A percentile compares a stretch with the other conserved stretches of the same genome.
Evolutionary conservation across 1,140 invertebrate genomes (phyloP).

Genomic region (Nixonia krombeini): DNA sequence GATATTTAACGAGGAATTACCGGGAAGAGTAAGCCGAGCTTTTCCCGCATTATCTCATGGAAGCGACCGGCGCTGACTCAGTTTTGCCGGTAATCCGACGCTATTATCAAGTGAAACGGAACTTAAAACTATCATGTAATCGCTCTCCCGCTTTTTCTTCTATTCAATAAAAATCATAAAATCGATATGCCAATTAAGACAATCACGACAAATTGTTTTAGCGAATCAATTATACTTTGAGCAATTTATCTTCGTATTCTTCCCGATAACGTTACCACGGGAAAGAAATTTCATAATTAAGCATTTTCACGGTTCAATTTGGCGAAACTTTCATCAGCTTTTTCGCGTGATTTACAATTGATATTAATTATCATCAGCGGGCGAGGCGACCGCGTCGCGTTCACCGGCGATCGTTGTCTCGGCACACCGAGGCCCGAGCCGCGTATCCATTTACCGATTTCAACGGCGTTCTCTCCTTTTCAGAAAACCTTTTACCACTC

Average conservation of each 20-base stretch:
- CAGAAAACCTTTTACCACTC: slow-evolving; percentile 62
- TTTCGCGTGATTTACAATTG: too few relatives aligned
- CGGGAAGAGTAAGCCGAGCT: slow-evolving; percentile 57
- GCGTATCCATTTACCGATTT: slow-evolving; percentile 64
- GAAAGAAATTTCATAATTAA: too few relatives aligned
- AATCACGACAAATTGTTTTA: neutral
- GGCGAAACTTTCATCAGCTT: too few relatives aligned
- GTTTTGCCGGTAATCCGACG: slow-evolving; percentile 61
- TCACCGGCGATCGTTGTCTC: too few relatives aligned
- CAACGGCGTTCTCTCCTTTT: slow-evolving; percentile 54
- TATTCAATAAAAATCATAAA: slow-evolving; percentile 21
- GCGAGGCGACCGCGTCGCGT: too few relatives aligned
- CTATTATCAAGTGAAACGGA: slow-evolving; percentile 51
- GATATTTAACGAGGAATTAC: slow-evolving; percentile 63
- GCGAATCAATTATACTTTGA: too few relatives aligned
- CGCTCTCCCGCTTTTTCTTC: slow-evolving; percentile 19
- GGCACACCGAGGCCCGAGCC: neutral
- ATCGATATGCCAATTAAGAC: slow-evolving; percentile 38
- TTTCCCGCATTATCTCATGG: slow-evolving; percentile 63
- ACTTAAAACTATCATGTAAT: slow-evolving; percentile 49
- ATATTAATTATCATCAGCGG: too few relatives aligned
- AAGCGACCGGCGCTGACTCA: slow-evolving; percentile 57
- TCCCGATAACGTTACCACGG: too few relatives aligned
- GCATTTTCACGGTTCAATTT: too few relatives aligned
- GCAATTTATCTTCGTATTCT: too few relatives aligned